phyloP scores from a whole-genome alignment of 35 echinoderm and acorn worm species.

The Heliocidaris tuberculata region DNA sequence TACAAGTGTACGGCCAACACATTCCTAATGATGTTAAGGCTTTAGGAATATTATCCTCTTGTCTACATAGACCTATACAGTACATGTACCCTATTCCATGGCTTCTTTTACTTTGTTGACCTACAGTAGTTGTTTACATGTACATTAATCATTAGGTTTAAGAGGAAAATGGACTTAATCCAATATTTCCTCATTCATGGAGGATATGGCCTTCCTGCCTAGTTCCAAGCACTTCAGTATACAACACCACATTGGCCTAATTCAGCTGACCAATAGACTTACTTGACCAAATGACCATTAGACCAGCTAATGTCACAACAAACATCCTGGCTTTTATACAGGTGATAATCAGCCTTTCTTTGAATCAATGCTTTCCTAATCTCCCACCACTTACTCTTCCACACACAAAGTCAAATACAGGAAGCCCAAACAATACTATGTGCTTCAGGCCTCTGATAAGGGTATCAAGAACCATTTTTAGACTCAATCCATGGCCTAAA shows the following conservation, averaged over 20 bases:
- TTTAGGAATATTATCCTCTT: no score
- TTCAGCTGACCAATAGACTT: background rate
- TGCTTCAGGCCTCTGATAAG: background rate
- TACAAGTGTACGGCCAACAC: background rate
- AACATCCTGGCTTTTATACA: background rate
- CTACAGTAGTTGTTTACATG: background rate
- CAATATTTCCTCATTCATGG: background rate
- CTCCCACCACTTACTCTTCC: background rate
- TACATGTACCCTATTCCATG: background rate
- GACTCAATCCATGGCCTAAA: background rate
- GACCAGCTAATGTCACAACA: constrained; percentile 9
- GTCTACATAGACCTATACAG: background rate
- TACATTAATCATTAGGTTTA: background rate
- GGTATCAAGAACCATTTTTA: background rate
- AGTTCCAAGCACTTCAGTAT: background rate
- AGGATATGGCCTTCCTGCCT: background rate
- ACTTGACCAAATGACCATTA: background rate
- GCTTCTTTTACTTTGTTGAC: background rate
- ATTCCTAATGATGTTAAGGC: no score
- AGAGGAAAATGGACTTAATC: background rate
- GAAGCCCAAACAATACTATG: background rate
- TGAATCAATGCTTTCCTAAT: background rate
- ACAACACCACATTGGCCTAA: background rate
- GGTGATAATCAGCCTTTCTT: background rate
- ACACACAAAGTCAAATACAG: background rate